Base-by-base conservation (phyloP, 92 coral and sea anemone genomes). In the Hydrozoanthus gracilis region DNA sequence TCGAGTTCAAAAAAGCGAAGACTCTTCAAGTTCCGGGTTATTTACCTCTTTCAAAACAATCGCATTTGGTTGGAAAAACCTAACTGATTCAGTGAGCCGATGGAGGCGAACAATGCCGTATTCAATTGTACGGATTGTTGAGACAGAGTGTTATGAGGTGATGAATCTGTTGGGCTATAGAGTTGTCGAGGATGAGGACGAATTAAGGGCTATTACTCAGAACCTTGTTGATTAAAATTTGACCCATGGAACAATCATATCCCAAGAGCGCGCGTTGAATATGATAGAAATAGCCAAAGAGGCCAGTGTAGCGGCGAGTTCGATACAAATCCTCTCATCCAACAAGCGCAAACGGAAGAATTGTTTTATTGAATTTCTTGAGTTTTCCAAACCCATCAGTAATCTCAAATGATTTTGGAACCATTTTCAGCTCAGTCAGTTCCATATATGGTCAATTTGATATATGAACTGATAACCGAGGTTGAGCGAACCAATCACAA, bases 131-230 rank as follows among this genome's bases (percentile, higher is more conserved):
- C 83, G 98, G 51, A 74, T 92, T 9, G 86, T 94, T 7, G 95
- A 94, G 73, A 94, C 94, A 11, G 95, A 94, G 84, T 94, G 98
- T 54, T 94, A 92, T 56, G 91, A 94, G 52, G 92, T 94, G 5
- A 92, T 94, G 98, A 92, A 94, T 84, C 67, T 94, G 52, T 88
- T 94, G 66, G 98, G 98, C 3, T 94, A 94, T 83, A 92, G 89
- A 60, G 86, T 94, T 47, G 98, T 94, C 9, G 98, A 94, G 12
- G 95, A 94, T 58, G 92, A 90, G 60, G 98, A 94, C 17, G 95
- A 94, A 51, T 83, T 94, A 15, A 88, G 98, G 69, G 89, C 92
- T 11, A 83, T 91, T 8, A 88, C 89, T 16, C 91, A 92, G 45
- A 87, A 95, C 15, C 90, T 94, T 1, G 83, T 86, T 14, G 95